Conservation (phyloP, 1,140 invertebrate genomes). For the Zaprionus gabonicus region DNA sequence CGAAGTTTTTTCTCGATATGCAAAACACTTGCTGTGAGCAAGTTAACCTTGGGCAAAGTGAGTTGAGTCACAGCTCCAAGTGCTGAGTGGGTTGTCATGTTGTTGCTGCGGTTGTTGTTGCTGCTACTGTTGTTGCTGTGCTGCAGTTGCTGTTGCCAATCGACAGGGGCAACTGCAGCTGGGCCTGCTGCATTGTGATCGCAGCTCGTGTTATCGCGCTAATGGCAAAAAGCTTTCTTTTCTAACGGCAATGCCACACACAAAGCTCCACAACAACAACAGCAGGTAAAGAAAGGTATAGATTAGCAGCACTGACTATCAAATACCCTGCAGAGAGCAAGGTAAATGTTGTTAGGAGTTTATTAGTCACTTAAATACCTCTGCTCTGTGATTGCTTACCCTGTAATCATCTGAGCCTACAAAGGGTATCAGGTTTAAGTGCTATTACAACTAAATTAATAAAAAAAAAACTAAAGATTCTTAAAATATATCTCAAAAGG, state of each 20-base stretch:
- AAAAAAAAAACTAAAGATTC: background rate
- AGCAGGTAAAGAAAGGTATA: background rate
- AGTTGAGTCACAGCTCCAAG: constrained; percentile 49
- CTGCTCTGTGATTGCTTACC: too few relatives aligned
- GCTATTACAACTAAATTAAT: too few relatives aligned
- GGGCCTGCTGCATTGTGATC: background rate
- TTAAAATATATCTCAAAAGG: background rate
- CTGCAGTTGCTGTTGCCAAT: background rate
- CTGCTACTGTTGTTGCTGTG: background rate
- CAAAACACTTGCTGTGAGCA: constrained; percentile 46
- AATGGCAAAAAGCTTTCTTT: constrained; percentile 52
- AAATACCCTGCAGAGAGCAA: background rate
- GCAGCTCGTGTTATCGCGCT: constrained; percentile 7
- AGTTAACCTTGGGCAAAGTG: constrained; percentile 30
- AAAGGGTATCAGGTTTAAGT: accelerated
- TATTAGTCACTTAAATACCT: too few relatives aligned
- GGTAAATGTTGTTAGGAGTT: accelerated
- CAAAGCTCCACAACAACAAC: constrained; percentile 29
- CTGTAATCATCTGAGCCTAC: too few relatives aligned
- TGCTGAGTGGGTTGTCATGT: constrained; percentile 27
- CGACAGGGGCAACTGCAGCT: constrained; percentile 5
- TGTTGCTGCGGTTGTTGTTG: background rate
- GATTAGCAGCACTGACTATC: background rate
- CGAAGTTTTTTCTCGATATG: constrained; percentile 36
- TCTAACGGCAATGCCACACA: constrained; percentile 62